Evolutionary conservation across 2,113 vertebrate genomes (phyloP), one percentile per base, ranked within the genome.

Genomic region (Egretta garzetta): DNA sequence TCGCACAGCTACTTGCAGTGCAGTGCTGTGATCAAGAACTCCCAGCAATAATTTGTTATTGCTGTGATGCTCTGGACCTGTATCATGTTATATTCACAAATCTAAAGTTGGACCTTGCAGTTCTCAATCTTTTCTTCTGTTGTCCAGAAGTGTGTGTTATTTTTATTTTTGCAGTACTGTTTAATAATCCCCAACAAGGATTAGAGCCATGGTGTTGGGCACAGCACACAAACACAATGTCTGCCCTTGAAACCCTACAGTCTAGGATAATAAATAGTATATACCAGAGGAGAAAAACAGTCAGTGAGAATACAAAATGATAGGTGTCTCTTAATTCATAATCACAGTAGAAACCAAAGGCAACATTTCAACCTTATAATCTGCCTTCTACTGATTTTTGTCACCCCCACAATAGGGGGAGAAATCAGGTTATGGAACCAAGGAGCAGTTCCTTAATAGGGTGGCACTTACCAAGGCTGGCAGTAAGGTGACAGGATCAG

Each of bases 331-430:
- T 50, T 90, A 24, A 7, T 82, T n/a, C 16, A 7, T 68, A 45
- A 21, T 68, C 39, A 24, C 14, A 28, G 11, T 21, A 83, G 55
- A 67, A 90, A 56, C 11, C 15, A 67, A 77, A 81, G 70, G 32
- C 33, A 41, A 58, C 24, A 14, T 6, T 70, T 88, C 6, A 2
- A 15, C 8, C 8, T 27, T 64, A 30, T 55, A 43, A 68, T 8
- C 6, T 84, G 32, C 10, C 15, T 55, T 91, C 23, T 86, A 3
- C 14, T 71, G 14, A n/a, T 77, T 14, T 80, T 79, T 66, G 16
- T 62, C 27, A 66, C 2, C 4, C 5, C 11, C 1, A 12, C 2
- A 4, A 12, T 0, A 50, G 56, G 17, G n/a, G 32, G 20, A 70
- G 18, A 56, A 94, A 77, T 62, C 59, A 17, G 14, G 28, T 64